phyloP scores from a whole-genome alignment of 2,113 vertebrate species.

The Paraplagusia blochii region DNA sequence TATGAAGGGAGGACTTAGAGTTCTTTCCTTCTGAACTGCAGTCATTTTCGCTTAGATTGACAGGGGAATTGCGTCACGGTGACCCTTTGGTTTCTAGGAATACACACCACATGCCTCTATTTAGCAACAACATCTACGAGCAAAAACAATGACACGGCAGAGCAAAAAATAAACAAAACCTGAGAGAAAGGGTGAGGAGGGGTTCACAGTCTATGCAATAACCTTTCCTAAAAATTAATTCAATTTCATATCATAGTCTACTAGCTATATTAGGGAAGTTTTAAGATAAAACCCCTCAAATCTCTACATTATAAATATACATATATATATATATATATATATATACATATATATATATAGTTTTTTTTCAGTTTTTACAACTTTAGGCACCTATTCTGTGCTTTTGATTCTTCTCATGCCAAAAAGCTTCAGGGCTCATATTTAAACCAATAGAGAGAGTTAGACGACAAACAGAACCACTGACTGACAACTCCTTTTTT shows the following conservation, averaged over 20 bases:
- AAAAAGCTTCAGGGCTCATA: constrained; percentile 42
- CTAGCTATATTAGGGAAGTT: too few relatives aligned
- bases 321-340: too few relatives aligned
- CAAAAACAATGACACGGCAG: constrained; percentile 67
- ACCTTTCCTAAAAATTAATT: constrained; percentile 47
- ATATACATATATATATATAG: too few relatives aligned
- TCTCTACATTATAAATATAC: too few relatives aligned
- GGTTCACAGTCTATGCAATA: constrained; percentile 35
- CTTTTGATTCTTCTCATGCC: constrained; percentile 34
- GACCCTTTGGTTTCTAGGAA: constrained; percentile 50
- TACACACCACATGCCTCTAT: constrained; percentile 33
- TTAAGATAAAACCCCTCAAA: too few relatives aligned
- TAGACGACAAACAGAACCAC: constrained; percentile 60
- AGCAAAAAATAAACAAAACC: constrained; percentile 51
- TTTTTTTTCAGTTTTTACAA: constrained; percentile 39
- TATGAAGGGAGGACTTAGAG: constrained; percentile 59
- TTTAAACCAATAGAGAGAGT: constrained; percentile 51
- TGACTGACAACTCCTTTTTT: constrained; percentile 71
- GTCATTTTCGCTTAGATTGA: constrained; percentile 78
- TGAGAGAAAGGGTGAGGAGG: constrained; percentile 53
- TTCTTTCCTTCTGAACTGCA: constrained; percentile 64
- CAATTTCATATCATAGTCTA: constrained; percentile 43
- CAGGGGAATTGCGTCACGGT: constrained; percentile 67
- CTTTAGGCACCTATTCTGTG: constrained; percentile 36
- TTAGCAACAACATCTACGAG: constrained; percentile 42